Evolutionary conservation across 2,888 invertebrate species (phyloP).

Genomic region (Chrysolina oricalcia): DNA sequence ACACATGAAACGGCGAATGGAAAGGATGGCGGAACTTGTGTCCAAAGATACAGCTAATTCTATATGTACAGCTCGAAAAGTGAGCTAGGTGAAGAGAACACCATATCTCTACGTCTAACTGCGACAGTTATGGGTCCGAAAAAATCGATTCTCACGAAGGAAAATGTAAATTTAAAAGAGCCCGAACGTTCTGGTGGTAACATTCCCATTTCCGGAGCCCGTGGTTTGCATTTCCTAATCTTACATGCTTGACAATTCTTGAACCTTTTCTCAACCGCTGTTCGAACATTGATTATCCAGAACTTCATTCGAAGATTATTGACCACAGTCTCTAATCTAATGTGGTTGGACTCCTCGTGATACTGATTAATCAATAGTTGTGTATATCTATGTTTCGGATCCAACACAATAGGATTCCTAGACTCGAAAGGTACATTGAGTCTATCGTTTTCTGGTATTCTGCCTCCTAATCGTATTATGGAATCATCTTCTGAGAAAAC

Average conservation of each 20-base stretch:
- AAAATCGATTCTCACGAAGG: constrained; percentile 6
- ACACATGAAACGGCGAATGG: constrained; percentile 21
- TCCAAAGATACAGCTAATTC: constrained; percentile 4
- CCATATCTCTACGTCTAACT: background rate
- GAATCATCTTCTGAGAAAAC: background rate
- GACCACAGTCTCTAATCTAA: background rate
- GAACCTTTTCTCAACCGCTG: background rate
- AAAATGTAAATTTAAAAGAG: background rate
- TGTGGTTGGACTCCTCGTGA: background rate
- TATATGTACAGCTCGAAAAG: background rate
- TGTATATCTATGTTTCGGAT: background rate
- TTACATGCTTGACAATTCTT: background rate
- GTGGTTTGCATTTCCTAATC: background rate
- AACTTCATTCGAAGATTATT: background rate
- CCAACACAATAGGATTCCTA: background rate
- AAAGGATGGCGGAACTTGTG: constrained; percentile 22
- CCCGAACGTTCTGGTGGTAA: background rate
- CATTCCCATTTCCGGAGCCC: background rate
- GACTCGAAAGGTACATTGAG: background rate
- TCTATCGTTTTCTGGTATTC: background rate
- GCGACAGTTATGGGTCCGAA: background rate
- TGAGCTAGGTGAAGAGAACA: background rate
- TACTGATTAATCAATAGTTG: background rate
- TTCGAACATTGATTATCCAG: background rate
- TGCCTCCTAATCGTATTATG: background rate